Conservation (phyloP, 2,888 invertebrate species). For the Melieria crassipennis region DNA sequence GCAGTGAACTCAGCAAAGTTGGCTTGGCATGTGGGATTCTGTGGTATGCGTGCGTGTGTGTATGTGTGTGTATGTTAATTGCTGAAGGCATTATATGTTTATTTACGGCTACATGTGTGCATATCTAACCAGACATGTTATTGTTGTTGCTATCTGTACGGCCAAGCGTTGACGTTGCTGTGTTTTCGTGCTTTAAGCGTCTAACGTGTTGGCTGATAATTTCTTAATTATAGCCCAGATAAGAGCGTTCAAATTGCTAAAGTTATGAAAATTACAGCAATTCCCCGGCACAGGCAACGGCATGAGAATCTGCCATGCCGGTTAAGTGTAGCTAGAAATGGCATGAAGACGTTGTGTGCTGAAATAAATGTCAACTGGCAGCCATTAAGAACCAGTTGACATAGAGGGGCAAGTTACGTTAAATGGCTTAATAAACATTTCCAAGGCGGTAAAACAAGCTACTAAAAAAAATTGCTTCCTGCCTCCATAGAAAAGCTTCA, state of each 20-base stretch:
- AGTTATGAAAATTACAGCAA: constrained; percentile 5
- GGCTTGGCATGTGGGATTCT: neutral
- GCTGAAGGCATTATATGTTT: constrained; percentile 7
- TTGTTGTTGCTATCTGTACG: neutral
- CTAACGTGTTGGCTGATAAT: constrained; percentile 30
- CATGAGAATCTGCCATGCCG: neutral
- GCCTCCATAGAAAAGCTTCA: too few species aligned
- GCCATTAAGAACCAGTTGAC: too few species aligned
- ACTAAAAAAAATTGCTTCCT: too few species aligned
- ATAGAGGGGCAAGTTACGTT: too few species aligned
- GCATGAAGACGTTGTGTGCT: neutral
- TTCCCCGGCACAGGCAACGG: neutral
- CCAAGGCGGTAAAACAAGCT: too few species aligned
- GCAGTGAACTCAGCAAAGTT: neutral
- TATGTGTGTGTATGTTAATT: constrained; percentile 14
- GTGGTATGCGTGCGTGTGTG: constrained; percentile 1
- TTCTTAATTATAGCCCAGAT: constrained; percentile 34
- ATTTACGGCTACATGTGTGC: neutral
- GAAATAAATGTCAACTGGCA: neutral
- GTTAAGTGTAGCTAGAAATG: neutral
- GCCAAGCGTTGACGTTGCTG: neutral
- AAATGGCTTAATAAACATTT: too few species aligned
- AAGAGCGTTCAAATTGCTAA: constrained; percentile 21
- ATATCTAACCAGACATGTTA: neutral
- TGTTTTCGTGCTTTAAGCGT: constrained; percentile 2